Conservation (phyloP, 2,797 vertebrate species). For the Alectoris magna region DNA sequence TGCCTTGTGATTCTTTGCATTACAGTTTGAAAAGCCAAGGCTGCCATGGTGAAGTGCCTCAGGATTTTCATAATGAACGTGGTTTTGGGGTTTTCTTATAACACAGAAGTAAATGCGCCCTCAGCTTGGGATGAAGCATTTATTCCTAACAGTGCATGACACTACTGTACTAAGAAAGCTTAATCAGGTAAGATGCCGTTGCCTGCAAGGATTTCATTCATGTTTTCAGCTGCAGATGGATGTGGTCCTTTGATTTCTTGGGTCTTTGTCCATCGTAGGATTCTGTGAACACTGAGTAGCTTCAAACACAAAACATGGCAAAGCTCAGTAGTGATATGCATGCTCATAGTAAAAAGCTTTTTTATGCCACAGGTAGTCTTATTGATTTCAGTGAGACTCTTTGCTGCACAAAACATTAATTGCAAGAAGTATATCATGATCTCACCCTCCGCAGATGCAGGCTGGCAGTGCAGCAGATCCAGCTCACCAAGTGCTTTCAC, state of each 20-base stretch:
- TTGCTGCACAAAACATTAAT: neutral
- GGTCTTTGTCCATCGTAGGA: neutral
- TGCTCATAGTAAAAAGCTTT: neutral
- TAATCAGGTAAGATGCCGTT: neutral
- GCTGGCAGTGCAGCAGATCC: neutral
- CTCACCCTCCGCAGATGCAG: neutral
- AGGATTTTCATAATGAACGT: fast-evolving
- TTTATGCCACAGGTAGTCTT: neutral
- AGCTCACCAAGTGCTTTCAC: neutral
- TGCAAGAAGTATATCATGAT: neutral
- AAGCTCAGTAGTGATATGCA: neutral
- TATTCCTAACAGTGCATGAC: neutral
- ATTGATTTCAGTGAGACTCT: neutral
- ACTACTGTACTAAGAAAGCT: neutral
- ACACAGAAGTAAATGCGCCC: fast-evolving
- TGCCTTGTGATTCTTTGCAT: neutral
- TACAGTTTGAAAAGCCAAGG: neutral
- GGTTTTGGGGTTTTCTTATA: neutral
- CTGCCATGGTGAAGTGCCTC: neutral
- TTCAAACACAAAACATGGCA: neutral
- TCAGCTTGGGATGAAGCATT: neutral
- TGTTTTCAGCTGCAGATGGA: neutral
- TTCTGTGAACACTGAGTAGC: neutral
- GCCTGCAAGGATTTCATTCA: neutral
- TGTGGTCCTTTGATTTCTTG: neutral